phyloP scores from a whole-genome alignment of 2,113 vertebrate genomes.

The Hylia prasina region DNA sequence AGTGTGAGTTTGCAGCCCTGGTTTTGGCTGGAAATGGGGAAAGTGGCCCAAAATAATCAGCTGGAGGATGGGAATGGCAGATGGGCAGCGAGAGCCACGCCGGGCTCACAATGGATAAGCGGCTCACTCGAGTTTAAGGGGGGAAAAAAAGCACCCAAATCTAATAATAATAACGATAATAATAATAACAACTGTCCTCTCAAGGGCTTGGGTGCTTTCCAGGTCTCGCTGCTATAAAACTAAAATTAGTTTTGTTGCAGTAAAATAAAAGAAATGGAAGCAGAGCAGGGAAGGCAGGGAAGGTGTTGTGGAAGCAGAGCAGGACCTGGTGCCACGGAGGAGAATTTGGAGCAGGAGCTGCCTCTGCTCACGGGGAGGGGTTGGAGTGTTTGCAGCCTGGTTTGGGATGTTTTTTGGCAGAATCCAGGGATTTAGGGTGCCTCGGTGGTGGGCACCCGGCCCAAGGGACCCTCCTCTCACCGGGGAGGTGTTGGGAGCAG shows the following conservation, averaged over 20 bases:
- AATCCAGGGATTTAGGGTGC: background rate
- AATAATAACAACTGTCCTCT: background rate
- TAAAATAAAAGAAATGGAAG: background rate
- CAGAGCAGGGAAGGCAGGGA: background rate
- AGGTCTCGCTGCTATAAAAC: background rate
- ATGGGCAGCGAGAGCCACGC: rapidly evolving
- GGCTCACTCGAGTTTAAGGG: rapidly evolving
- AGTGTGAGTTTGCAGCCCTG: background rate
- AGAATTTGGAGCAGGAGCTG: background rate
- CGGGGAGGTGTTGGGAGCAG: background rate
- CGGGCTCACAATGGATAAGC: rapidly evolving
- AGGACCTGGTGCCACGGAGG: rapidly evolving
- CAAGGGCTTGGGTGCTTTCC: conserved; percentile 35
- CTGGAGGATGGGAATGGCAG: background rate
- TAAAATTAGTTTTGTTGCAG: conserved; percentile 21
- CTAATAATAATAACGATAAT: background rate
- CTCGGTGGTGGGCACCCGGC: rapidly evolving
- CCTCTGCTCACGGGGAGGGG: background rate
- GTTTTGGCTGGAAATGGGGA: background rate
- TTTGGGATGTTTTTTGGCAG: background rate
- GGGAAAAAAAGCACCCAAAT: background rate
- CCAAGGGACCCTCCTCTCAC: rapidly evolving
- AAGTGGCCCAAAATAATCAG: background rate
- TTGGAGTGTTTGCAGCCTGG: rapidly evolving
- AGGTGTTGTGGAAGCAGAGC: background rate